A percentile compares a stretch with the other conserved stretches of the same genome.
phyloP scores from a whole-genome alignment of 1,140 invertebrate genomes.

The Choristoneura fumiferana region DNA sequence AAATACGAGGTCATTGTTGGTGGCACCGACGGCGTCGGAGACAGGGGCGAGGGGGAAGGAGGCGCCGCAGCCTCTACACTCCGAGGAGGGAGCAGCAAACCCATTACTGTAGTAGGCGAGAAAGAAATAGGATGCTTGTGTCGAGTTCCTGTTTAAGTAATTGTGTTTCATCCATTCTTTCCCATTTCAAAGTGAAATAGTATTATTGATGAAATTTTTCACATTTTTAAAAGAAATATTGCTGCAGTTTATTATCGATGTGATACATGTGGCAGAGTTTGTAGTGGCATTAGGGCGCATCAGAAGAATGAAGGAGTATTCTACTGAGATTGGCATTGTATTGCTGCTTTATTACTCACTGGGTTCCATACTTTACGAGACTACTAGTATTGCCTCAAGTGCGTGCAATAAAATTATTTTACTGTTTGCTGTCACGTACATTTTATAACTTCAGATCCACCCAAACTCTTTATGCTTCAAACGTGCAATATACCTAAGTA shows the following conservation, averaged over 20 bases:
- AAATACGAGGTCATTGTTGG: constrained; percentile 77
- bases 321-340: no score
- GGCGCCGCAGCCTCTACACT: constrained; percentile 40
- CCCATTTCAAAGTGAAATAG: constrained; percentile 39
- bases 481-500: no score
- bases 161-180: constrained; percentile 67
- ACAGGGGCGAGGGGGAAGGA: constrained; percentile 38
- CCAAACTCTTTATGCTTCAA: no score
- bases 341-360: no score
- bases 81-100: constrained; percentile 53
- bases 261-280: neutral
- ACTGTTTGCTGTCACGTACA: no score
- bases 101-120: constrained; percentile 65
- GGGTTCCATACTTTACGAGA: no score
- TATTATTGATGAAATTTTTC: constrained; percentile 37
- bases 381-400: no score
- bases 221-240: constrained; percentile 22
- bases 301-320: no score
- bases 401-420: no score
- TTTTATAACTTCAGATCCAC: no score
- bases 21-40: constrained; percentile 62
- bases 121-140: constrained; percentile 68
- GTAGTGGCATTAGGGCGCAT: no score
- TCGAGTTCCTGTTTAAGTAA: constrained; percentile 68
- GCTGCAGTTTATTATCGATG: constrained; percentile 7